Conservation (phyloP, 2,113 vertebrate genomes). For the Pygoscelis adeliae region DNA sequence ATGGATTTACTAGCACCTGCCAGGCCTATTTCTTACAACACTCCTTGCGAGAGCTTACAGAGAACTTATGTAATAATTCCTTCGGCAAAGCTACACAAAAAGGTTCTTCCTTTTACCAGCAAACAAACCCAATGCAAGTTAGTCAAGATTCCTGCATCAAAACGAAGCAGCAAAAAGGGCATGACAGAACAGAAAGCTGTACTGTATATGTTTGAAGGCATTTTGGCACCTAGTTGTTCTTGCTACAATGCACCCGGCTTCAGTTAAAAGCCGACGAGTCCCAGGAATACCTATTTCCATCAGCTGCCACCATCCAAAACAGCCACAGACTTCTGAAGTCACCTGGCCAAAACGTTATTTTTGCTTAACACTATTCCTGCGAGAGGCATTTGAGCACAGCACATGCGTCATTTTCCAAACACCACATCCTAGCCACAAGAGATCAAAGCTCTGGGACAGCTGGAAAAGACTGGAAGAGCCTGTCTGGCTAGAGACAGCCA, state of each 20-base stretch:
- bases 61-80: neutral
- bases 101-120: neutral
- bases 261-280: neutral
- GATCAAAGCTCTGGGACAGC: slow-evolving; percentile 9
- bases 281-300: neutral
- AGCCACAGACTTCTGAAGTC: neutral
- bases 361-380: neutral
- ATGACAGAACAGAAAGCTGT: neutral
- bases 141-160: neutral
- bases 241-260: neutral
- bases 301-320: neutral
- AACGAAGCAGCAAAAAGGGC: neutral
- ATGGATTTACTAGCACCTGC: neutral
- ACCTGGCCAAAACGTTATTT: neutral
- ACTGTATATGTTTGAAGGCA: neutral
- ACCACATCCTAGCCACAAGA: neutral
- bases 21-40: neutral
- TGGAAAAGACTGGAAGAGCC: neutral
- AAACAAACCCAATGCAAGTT: neutral
- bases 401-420: neutral
- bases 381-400: neutral
- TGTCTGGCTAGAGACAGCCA: neutral
- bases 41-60: neutral
- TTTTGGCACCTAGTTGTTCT: neutral
- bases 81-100: neutral